Percentiles rank a stretch among this genome's conserved stretches.
Evolutionary conservation across 2,888 invertebrate species (phyloP).

Genomic region (Palloptera scutellata): DNA sequence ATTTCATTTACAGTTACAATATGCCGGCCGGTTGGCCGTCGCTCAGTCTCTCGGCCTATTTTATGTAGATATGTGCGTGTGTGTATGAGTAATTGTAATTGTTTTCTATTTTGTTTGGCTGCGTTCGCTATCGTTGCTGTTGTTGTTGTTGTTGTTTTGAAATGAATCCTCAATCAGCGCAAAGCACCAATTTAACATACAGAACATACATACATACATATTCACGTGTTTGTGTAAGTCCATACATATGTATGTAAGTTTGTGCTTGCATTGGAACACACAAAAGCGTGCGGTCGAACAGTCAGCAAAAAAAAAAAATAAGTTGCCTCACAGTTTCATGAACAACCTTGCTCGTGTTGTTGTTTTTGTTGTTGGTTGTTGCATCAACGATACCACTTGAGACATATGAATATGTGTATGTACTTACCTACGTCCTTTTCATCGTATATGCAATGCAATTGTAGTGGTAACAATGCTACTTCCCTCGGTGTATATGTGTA

Average conservation of each 20-base stretch:
- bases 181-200: neutral
- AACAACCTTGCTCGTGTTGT: no score
- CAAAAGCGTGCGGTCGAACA: no score
- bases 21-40: neutral
- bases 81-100: constrained; percentile 10
- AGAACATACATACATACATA: neutral
- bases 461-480: neutral
- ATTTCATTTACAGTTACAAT: constrained; percentile 15
- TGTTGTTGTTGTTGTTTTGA: no score
- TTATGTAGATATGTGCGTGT: neutral
- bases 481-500: neutral
- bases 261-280: neutral
- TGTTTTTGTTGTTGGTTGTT: neutral
- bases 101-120: neutral
- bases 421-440: neutral
- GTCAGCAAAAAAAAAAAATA: no score
- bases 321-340: no score
- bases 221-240: neutral
- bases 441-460: neutral
- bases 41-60: neutral
- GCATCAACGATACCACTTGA: neutral
- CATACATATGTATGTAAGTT: neutral
- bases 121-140: no score
- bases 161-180: neutral
- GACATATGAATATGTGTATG: no score